Percentiles rank a stretch among this genome's conserved stretches.
Conservation (phyloP, 2,888 invertebrate species). For the Colostygia pectinataria region DNA sequence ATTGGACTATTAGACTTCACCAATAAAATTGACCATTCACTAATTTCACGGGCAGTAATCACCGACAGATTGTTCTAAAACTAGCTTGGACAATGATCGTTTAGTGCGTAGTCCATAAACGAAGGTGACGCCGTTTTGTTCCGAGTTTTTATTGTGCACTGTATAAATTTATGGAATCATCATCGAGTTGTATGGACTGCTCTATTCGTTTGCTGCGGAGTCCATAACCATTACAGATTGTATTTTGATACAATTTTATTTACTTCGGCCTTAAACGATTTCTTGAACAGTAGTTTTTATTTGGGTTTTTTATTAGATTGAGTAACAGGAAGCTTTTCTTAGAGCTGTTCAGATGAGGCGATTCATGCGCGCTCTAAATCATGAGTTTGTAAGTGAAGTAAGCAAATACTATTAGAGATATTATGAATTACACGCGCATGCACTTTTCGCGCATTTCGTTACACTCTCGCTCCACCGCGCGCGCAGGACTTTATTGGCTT, state of each 20-base stretch:
- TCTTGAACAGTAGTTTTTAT: constrained; percentile 28
- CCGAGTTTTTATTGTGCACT: constrained; percentile 77
- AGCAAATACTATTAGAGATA: too few species aligned
- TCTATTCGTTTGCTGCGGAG: constrained; percentile 67
- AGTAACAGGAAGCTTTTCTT: background rate
- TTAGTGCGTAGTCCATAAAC: constrained; percentile 68
- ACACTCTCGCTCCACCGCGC: too few species aligned
- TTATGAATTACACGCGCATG: too few species aligned
- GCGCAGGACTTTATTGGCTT: too few species aligned
- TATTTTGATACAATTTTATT: constrained; percentile 74
- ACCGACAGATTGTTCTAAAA: constrained; percentile 52
- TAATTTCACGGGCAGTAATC: constrained; percentile 67
- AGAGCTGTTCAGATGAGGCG: too few species aligned
- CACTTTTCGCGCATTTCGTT: too few species aligned
- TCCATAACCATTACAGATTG: constrained; percentile 78
- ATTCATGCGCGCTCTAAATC: too few species aligned
- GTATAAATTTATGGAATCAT: constrained; percentile 83
- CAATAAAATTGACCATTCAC: constrained; percentile 56
- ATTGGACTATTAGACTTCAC: constrained; percentile 48
- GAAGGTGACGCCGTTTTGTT: constrained; percentile 76
- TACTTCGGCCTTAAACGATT: constrained; percentile 53
- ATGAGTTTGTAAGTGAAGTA: too few species aligned
- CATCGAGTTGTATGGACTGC: constrained; percentile 79
- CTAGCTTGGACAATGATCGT: constrained; percentile 60
- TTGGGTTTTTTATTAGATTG: constrained; percentile 6